Evolutionary conservation across 2,113 vertebrate species (phyloP).

Genomic region (Onychostruthus taczanowskii): DNA sequence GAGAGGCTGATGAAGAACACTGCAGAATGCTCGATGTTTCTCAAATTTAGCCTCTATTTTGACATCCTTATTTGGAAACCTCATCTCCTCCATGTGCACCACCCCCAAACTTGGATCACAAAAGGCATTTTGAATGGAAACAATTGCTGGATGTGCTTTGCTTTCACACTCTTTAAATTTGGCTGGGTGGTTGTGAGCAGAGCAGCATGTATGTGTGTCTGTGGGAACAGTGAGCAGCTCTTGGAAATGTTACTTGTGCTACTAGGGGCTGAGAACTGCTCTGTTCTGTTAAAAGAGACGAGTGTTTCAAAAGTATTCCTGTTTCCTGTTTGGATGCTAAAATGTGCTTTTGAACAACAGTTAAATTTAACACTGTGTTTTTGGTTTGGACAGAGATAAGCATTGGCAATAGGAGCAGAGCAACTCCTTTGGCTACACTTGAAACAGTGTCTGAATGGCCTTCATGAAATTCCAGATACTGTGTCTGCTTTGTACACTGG

Average conservation of each 20-base stretch:
- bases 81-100: neutral
- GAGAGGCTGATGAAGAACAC: neutral
- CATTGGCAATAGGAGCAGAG: neutral
- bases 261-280: neutral
- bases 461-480: neutral
- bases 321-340: neutral
- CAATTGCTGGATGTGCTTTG: conserved; percentile 44
- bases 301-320: neutral
- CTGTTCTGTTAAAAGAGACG: neutral
- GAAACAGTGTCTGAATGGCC: neutral
- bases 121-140: conserved; percentile 30
- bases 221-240: neutral
- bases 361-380: neutral
- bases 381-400: conserved; percentile 36
- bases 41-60: neutral
- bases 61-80: conserved; percentile 7
- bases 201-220: neutral
- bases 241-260: neutral
- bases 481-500: neutral
- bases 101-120: neutral
- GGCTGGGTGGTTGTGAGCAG: neutral
- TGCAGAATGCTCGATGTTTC: neutral
- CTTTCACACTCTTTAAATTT: neutral
- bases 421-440: neutral
- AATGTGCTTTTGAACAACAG: neutral